phyloP scores from a whole-genome alignment of 1,140 invertebrate species.

The Drosophila fuyamai region DNA sequence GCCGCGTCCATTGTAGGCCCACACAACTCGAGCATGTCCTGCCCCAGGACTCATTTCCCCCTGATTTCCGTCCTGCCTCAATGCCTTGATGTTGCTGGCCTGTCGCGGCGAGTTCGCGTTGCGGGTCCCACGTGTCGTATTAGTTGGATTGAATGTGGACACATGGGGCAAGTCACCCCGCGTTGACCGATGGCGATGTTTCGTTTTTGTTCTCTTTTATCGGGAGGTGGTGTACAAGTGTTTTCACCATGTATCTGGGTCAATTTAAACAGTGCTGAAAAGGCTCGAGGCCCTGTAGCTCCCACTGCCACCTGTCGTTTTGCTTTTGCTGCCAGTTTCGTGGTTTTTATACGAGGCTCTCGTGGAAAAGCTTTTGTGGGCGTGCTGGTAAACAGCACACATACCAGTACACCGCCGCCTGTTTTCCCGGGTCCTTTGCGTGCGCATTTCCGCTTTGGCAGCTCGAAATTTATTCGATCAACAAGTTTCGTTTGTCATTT shows the following conservation, averaged over 20 bases:
- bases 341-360: slow-evolving; percentile 54
- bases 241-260: slow-evolving; percentile 59
- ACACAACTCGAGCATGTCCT: slow-evolving; percentile 75
- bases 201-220: slow-evolving; percentile 5
- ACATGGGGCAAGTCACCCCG: slow-evolving; percentile 27
- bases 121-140: slow-evolving; percentile 70
- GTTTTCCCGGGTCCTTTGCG: slow-evolving; percentile 60
- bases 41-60: slow-evolving; percentile 22
- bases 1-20: slow-evolving; percentile 42
- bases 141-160: slow-evolving; percentile 64
- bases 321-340: slow-evolving; percentile 46
- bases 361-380: slow-evolving; percentile 56
- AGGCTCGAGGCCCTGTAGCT: slow-evolving; percentile 45
- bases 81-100: slow-evolving; percentile 3
- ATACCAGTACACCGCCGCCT: neutral
- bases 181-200: slow-evolving; percentile 37
- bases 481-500: slow-evolving; percentile 80
- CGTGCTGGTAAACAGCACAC: slow-evolving; percentile 51
- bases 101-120: slow-evolving; percentile 38
- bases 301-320: slow-evolving; percentile 22
- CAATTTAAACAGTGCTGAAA: slow-evolving; percentile 61
- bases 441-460: slow-evolving; percentile 72
- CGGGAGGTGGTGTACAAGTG: slow-evolving; percentile 5
- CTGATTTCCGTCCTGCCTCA: neutral
- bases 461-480: slow-evolving; percentile 78